Percentiles rank a stretch among this genome's conserved stretches.
These are phyloP conservation scores for Exocentrus adspersus DNA, from an alignment of 2,888 invertebrate species.

Conservation along the genomic window DNA sequence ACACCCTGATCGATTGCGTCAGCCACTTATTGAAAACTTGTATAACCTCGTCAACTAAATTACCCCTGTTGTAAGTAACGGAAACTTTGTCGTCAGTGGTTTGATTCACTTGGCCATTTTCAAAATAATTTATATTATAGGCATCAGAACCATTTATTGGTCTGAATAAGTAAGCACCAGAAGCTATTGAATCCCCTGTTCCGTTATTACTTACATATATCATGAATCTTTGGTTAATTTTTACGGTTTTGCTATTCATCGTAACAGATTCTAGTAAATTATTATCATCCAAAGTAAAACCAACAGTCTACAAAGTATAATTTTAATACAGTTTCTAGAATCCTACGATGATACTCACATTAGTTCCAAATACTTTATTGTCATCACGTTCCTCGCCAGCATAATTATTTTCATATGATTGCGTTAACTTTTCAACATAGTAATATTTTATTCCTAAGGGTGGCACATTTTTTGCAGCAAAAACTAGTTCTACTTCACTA, in stretches of 20 bases:
- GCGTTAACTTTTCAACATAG: constrained; percentile 23
- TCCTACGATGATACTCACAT: constrained; percentile 10
- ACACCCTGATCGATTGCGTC: constrained; percentile 75
- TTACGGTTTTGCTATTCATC: constrained; percentile 59
- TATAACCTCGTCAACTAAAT: constrained; percentile 64
- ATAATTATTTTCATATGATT: background rate
- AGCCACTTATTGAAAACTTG: constrained; percentile 74
- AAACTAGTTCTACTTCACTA: constrained; percentile 71
- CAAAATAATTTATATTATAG: constrained; percentile 21
- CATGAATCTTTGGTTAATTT: constrained; percentile 71
- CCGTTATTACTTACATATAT: constrained; percentile 78
- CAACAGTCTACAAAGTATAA: constrained; percentile 34
- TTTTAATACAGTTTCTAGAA: too few relatives aligned
- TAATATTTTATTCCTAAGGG: constrained; percentile 43
- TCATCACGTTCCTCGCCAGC: background rate
- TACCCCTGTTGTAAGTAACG: background rate
- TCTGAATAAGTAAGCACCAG: constrained; percentile 92
- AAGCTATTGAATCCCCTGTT: constrained; percentile 72
- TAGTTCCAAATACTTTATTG: constrained; percentile 2
- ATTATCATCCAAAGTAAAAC: constrained; percentile 66
- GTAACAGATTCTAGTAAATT: constrained; percentile 40
- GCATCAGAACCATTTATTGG: constrained; percentile 60
- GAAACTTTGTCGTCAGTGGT: background rate
- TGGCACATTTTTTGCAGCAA: constrained; percentile 64
- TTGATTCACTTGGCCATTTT: constrained; percentile 1